Base-by-base conservation (phyloP, 2,113 vertebrate genomes). In the Oceanodroma tethys region DNA sequence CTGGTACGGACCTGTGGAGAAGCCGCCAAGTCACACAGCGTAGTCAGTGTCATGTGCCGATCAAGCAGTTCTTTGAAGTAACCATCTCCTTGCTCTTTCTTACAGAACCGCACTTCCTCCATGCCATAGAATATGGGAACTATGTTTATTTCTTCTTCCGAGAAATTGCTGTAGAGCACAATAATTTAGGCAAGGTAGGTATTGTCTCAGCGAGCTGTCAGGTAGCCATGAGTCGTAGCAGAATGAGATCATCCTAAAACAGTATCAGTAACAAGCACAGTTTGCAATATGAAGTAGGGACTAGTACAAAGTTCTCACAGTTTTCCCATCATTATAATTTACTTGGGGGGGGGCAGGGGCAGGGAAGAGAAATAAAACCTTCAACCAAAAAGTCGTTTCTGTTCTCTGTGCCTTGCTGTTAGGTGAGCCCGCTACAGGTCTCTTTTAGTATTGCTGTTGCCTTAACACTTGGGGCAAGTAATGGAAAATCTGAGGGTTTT, bases 101-200 rank as follows among this genome's bases (percentile, higher is more conserved):
- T 98, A 80, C 98, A 99, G 99, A 99, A 92, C 99, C 99, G 59
- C 99, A 99, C 97, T 99, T 99, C 97, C 99, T 99, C 94, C 99
- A 99, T 19, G 99, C 99, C 86, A 99, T 99, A 75, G 99, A 99
- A 96, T 99, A 99, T 5, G 99, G 99, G 96, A 99, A 99, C 98
- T 99, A 99, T 21, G 99, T 99, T 85, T 99, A 99, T 98, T 99
- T 99, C 98, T 99, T 99, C 99, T 99, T 99, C 97, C 98, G 99
- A 97, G 99, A 99, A 98, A 99, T 99, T 71, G 99, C 99, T 16
- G 99, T 99, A 34, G 99, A 99, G 95, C 99, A 99, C 98, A 99
- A 99, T 96, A 99, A 99, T 95, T 98, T 99, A 97, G 99, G 99
- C 97, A 99, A 99, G 99, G 99, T 99, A 97, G 68, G 98, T 98